These are phyloP conservation scores for Drosophila melanica DNA, from an alignment of 1,140 invertebrate species.

Conservation along the genomic window DNA sequence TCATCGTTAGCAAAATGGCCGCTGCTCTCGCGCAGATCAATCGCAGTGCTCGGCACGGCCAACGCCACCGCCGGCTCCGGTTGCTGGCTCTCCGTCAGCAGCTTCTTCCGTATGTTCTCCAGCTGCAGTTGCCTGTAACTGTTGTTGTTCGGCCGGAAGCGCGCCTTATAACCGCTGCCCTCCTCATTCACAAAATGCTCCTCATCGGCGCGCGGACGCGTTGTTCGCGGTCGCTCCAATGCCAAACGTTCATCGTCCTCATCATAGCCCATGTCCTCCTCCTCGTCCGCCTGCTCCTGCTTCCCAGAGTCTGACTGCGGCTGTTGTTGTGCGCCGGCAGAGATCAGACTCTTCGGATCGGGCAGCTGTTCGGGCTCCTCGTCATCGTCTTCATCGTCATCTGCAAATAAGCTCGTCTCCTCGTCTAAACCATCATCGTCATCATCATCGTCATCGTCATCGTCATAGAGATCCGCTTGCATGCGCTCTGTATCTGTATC, in stretches of 20 bases:
- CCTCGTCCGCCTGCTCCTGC: conserved; percentile 42
- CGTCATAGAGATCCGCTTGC: conserved; percentile 76
- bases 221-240: conserved; percentile 63
- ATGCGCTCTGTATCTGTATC: conserved; percentile 65
- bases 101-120: conserved; percentile 71
- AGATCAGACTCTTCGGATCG: conserved; percentile 55
- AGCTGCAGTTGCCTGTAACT: conserved; percentile 57
- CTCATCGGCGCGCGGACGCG: conserved; percentile 59
- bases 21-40: conserved; percentile 83
- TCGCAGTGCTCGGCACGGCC: conserved; percentile 76
- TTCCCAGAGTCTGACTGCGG: background rate
- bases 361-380: conserved; percentile 61
- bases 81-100: conserved; percentile 56
- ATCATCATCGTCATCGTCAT: conserved; percentile 69
- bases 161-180: conserved; percentile 63
- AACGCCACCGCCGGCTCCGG: conserved; percentile 36
- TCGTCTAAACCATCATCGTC: conserved; percentile 62
- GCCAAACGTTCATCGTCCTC: conserved; percentile 80
- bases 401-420: conserved; percentile 42
- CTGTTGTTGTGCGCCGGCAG: conserved; percentile 6
- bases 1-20: conserved; percentile 84
- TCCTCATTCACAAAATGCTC: conserved; percentile 78
- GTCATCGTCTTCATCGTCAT: conserved; percentile 24
- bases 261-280: conserved; percentile 82
- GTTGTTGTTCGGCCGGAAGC: conserved; percentile 56